Base-by-base conservation (phyloP, 2,888 invertebrate species). In the Brenthis daphne region DNA sequence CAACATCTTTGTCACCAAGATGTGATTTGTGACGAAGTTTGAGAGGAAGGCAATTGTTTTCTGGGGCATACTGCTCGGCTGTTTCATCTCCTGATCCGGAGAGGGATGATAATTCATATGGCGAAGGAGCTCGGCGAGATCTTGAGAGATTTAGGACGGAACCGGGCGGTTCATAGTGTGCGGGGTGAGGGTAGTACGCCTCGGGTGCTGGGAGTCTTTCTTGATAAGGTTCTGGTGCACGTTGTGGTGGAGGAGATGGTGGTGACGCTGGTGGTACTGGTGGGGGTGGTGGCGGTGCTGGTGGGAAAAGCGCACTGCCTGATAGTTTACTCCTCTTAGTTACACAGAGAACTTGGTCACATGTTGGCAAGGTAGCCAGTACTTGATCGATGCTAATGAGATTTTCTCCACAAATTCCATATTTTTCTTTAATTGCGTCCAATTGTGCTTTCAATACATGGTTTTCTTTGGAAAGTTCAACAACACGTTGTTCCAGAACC, bases 381-480 rank as follows among this genome's bases (percentile, higher is more conserved):
- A 98, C 97, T 87, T 97, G 97, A 82, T 98, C 98, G 69, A 97
- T 95, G 85, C 97, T 97, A 76, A 98, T 96, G 70, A 98, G 94
- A 60, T 95, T 95, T 82, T 98, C 98, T 3, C 97, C 97, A 81
- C 96, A 96, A 79, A 98, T 97, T 67, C 98, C 98, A 82, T 96
- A 98, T 86, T 98, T 98, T 81, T 98, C 98, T 80, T 98, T 96
- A 75, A 99, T 97, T 24, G 98, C 98, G 78, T 96, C 96, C 68
- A 99, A 93, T 82, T 99, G 99, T 4, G 98, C 97, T 85, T 98
- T 97, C 2, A 99, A 94, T 58, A 98, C 96, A 83, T 98, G 97
- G 88, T 99, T 99, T 86, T 99, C 99, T 87, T 98, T 97, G 75
- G 98, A 98, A 67, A 99, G 93, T 85, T 99, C 98, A 67, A 98